Evolutionary conservation across 2,797 vertebrate species (phyloP).

Genomic region (Diceros bicornis): DNA sequence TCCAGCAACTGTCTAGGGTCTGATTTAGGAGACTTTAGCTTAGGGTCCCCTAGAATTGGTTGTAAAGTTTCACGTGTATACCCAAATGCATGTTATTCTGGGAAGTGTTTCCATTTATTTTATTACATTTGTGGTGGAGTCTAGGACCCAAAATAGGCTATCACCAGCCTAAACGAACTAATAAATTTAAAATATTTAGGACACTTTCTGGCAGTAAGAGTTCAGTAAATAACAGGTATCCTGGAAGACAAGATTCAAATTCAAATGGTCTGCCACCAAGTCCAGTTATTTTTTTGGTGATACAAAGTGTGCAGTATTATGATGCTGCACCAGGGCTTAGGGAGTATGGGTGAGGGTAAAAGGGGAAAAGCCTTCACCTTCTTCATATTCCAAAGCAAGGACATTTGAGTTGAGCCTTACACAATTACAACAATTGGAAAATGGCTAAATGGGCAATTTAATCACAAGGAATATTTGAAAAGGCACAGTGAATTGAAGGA

Average conservation of each 20-base stretch:
- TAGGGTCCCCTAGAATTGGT: neutral
- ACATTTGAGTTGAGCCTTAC: neutral
- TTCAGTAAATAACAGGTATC: neutral
- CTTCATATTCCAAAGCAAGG: neutral
- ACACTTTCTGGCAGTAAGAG: neutral
- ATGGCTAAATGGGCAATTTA: neutral
- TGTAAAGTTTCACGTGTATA: neutral
- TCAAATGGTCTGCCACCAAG: neutral
- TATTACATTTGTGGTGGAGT: neutral
- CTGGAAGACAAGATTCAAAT: neutral
- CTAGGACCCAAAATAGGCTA: neutral
- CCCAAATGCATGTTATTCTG: neutral
- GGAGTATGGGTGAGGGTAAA: neutral
- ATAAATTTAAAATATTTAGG: neutral
- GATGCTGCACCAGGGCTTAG: neutral
- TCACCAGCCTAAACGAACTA: neutral
- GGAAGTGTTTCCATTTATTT: neutral
- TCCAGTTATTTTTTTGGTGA: neutral
- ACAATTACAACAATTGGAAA: neutral
- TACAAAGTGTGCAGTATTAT: neutral
- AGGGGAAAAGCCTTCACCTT: neutral
- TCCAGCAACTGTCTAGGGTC: neutral
- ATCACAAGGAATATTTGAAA: conserved; percentile 12
- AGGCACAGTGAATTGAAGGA: neutral
- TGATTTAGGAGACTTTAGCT: neutral